Conservation (phyloP, 2,113 vertebrate species). For the Aphelocoma coerulescens region DNA sequence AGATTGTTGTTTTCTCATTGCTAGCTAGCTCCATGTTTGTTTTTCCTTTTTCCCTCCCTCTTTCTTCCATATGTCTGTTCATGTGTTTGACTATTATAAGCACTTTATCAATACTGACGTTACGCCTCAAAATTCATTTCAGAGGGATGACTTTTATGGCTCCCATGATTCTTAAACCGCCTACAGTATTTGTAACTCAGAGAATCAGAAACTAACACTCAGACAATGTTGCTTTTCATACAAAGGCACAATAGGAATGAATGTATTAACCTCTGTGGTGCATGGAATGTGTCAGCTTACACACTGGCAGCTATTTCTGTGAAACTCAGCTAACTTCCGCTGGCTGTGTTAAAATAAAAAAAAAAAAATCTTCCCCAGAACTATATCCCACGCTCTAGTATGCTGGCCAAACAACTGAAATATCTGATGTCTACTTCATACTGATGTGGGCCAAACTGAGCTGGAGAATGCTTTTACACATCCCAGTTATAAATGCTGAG, state of each 20-base stretch:
- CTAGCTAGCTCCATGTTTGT: not conserved
- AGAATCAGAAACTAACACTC: slow-evolving; percentile 50
- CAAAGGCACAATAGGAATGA: slow-evolving; percentile 55
- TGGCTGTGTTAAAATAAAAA: slow-evolving; percentile 18
- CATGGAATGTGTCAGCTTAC: slow-evolving; percentile 58
- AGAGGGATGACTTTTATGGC: slow-evolving; percentile 32
- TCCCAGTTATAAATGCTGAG: not conserved
- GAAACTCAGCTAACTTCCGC: slow-evolving; percentile 51
- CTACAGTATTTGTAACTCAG: slow-evolving; percentile 48
- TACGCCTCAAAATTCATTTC: slow-evolving; percentile 31
- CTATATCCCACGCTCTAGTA: not conserved
- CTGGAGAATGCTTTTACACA: not conserved
- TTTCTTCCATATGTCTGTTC: not conserved
- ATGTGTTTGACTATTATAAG: not conserved
- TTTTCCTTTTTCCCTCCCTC: not conserved
- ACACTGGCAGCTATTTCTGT: slow-evolving; percentile 56
- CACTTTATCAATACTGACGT: not conserved
- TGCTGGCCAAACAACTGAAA: not conserved
- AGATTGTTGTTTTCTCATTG: not conserved
- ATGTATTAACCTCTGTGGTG: slow-evolving; percentile 64
- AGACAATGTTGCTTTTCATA: slow-evolving; percentile 38
- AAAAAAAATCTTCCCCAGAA: not conserved
- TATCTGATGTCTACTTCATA: slow-evolving; percentile 4
- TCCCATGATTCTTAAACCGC: slow-evolving; percentile 3
- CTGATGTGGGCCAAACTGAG: not conserved